These are phyloP conservation scores for Dolomedes plantarius DNA, from an alignment of 2,888 invertebrate genomes.

Conservation along the genomic window DNA sequence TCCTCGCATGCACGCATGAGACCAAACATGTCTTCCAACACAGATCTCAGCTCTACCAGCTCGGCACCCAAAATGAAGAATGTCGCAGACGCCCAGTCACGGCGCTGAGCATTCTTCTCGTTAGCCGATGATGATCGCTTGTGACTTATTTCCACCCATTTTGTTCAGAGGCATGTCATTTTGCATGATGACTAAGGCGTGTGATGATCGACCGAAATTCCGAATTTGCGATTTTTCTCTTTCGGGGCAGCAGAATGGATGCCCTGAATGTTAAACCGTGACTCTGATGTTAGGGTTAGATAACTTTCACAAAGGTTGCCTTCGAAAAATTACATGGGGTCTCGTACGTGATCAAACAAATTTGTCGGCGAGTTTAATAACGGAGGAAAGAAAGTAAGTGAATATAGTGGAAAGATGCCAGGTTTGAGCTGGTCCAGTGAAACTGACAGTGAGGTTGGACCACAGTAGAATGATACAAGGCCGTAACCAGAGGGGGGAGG, in stretches of 20 bases:
- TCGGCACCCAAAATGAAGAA: not conserved
- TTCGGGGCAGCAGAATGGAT: not conserved
- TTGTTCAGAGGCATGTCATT: conserved; percentile 2
- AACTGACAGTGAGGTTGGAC: too few relatives aligned
- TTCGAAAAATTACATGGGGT: not conserved
- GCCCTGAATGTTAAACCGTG: not conserved
- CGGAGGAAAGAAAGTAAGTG: too few relatives aligned
- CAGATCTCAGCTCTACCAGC: not conserved
- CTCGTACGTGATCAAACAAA: not conserved
- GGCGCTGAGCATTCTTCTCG: not conserved
- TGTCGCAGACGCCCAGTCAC: conserved; percentile 29
- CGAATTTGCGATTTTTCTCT: not conserved
- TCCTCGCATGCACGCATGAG: too few relatives aligned
- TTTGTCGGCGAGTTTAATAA: not conserved
- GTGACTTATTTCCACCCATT: conserved; percentile 47
- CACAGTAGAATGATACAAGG: too few relatives aligned
- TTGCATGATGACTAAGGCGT: not conserved
- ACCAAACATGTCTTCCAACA: not conserved
- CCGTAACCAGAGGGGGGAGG: too few relatives aligned
- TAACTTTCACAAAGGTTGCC: not conserved
- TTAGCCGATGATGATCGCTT: conserved; percentile 9
- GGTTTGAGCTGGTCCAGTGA: too few relatives aligned
- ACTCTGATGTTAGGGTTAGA: not conserved
- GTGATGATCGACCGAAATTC: conserved; percentile 10
- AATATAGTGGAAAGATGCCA: too few relatives aligned